Base-by-base conservation (phyloP, 2,797 vertebrate genomes). In the Acrossocheilus fasciatus region DNA sequence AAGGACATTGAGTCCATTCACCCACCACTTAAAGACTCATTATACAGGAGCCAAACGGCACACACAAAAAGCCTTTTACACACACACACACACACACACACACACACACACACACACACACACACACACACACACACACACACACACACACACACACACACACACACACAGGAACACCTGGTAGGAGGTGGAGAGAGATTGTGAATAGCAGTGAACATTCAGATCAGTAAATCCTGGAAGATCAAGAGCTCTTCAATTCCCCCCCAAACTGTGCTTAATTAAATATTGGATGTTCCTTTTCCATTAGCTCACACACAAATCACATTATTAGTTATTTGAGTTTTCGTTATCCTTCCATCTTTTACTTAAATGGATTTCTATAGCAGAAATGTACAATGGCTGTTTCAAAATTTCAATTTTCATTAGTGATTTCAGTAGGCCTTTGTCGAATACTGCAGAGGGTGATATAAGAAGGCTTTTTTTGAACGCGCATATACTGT, bases 141-240 rank as follows among this genome's bases (percentile, higher is more conserved):
- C 39, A 39, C 66, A 34, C 39, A 20, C 66, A 73, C 41, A 88
- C 89, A 91, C 91, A 91, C 87, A 94, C 15, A 11, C 66, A 74
- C 77, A 18, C 59, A 93, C 92, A 89, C 89, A 92, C 85, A 74
- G 36, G 47, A 85, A 90, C 93, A 94, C 93, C 93, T 95, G 94
- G 92, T 89, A 82, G 92, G 92, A 94, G 92, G 92, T 90, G 92
- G 89, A 80, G 54, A 36, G 76, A 85, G 30, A 73, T 43, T 54
- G 34, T 74, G 43, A 82, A 84, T 18, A 52, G 79, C 84, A 43
- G 68, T 50, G 83, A 87, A 88, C 86, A 52, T 41, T 64, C 72
- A 50, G 86, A 84, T 59, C 68, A 80, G 14, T 74, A 74, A 70
- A 72, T 59, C 34, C 66, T 85, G 59, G 20, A 78, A 80, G 36